Base-by-base conservation (phyloP, 2,113 vertebrate genomes). In the Pao palembangensis region DNA sequence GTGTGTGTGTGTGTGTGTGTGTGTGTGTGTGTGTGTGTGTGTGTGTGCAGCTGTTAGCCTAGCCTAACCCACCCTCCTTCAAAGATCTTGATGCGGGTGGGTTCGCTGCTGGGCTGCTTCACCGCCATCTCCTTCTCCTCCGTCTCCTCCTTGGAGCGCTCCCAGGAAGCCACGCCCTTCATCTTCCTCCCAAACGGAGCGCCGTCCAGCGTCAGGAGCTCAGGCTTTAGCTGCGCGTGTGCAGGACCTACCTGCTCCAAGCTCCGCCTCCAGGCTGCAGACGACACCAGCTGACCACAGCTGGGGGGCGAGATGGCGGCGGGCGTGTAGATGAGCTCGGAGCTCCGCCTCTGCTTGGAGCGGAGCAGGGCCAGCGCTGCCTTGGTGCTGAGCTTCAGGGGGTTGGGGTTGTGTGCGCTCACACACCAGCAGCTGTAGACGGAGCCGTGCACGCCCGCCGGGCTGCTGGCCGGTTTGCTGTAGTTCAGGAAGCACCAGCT, bases 401-500 rank as follows among this genome's bases (percentile, higher is more conserved):
- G 96, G 73, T 98, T 98, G 64, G 96, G 97, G 61, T 98, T 96
- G 86, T 94, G 95, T 0, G 95, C 93, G 91, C 95, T 98, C 64
- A 98, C 91, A 70, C 92, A 93, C 97, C 97, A 99, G 2, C 94
- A 94, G 71, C 89, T 92, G 92, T 99, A 99, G 83, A 98, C 93
- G 0, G 97, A 99, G 76, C 91, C 91, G 44, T 90, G 91, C 60
- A 91, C 80, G 10, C 57, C 91, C 34, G 91, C 88, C 63, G 91
- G 92, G 71, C 86, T 62, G 38, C 90, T 93, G 89, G n/a, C n/a
- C n/a, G 97, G 96, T 88, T 97, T 96, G 8, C 94, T 95, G 85
- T 97, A 96, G 90, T 94, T 98, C 75, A 98, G 90, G 88, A 98
- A 99, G 89, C 97, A 99, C 97, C 97, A 99, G 90, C 95, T 98